Base-by-base conservation (phyloP, 2,888 invertebrate species). In the Leptinotarsa peninsularis region DNA sequence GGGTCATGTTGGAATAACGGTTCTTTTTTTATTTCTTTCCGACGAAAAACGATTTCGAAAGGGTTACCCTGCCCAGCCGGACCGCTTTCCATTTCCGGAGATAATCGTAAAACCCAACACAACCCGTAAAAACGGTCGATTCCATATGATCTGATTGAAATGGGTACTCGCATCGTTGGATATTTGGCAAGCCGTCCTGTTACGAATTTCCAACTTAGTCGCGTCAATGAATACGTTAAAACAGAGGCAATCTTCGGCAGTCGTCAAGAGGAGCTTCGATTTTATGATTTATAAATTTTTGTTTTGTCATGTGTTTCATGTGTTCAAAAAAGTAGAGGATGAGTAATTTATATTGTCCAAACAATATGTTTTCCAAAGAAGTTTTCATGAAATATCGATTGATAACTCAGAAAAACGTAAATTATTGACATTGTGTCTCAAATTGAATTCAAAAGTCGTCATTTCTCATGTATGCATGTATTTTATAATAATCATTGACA, bases 121-220 rank as follows among this genome's bases (percentile, higher is more conserved):
- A 58, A 14, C 21, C 21, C 23, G 58, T 58, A 15, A 58, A 58
- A 58, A 23, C 23, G 5, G 21, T 23, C 58, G 58, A 23, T 23
- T 23, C 17, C 21, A 73, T 79, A 80, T 78, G 76, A 76, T 76
- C 77, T 71, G 74, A 74, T 54, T 15, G 68, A 18, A 54, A 33
- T n/a, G 21, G 21, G 33, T 14, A 74, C 27, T 14, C 18, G n/a
- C 67, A 67, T 67, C 67, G 17, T 3, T 27, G n/a, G 15, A 21
- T 66, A 23, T 49, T 23, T 14, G 49, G 43, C 67, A 67, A 67
- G 7, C 67, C 21, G 7, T 23, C 21, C 49, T 13, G 50, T 49
- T 18, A 74, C 67, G 15, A 52, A 63, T 50, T 74, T 66, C 63
- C 70, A 70, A 70, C 52, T 74, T 54, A 43, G 43, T 43, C 43